phyloP scores from a whole-genome alignment of 2,113 vertebrate species.

The Rostratula benghalensis region DNA sequence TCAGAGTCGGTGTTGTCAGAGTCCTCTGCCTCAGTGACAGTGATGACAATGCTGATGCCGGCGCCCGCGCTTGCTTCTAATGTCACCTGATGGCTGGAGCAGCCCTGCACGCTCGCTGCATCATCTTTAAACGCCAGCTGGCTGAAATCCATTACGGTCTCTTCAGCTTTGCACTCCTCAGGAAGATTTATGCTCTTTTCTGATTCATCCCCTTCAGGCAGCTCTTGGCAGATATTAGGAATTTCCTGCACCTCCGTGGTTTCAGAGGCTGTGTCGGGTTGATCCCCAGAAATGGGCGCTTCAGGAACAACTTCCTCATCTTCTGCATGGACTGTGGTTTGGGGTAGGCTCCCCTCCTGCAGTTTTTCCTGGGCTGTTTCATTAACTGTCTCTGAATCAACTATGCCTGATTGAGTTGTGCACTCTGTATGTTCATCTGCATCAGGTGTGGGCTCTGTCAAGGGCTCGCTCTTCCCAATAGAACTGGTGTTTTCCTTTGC shows the following conservation, averaged over 20 bases:
- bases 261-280: background rate
- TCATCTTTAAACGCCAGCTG: constrained; percentile 4
- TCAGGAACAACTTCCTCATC: background rate
- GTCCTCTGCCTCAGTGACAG: constrained; percentile 77
- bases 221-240: background rate
- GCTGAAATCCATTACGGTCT: background rate
- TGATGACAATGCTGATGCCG: constrained; percentile 72
- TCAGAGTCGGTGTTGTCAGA: constrained; percentile 70
- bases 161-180: background rate
- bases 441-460: constrained; percentile 30
- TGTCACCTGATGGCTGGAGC: background rate
- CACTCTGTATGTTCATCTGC: background rate
- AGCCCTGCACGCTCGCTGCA: background rate
- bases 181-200: background rate
- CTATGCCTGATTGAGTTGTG: background rate
- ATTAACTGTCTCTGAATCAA: background rate
- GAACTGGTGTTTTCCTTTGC: background rate
- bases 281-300: background rate
- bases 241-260: constrained; percentile 8
- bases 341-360: constrained; percentile 10
- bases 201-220: background rate
- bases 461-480: constrained; percentile 33
- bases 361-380: constrained; percentile 33
- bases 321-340: background rate
- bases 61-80: background rate